These are phyloP conservation scores for Papilio elwesi DNA, from an alignment of 2,888 invertebrate genomes.

Conservation along the genomic window DNA sequence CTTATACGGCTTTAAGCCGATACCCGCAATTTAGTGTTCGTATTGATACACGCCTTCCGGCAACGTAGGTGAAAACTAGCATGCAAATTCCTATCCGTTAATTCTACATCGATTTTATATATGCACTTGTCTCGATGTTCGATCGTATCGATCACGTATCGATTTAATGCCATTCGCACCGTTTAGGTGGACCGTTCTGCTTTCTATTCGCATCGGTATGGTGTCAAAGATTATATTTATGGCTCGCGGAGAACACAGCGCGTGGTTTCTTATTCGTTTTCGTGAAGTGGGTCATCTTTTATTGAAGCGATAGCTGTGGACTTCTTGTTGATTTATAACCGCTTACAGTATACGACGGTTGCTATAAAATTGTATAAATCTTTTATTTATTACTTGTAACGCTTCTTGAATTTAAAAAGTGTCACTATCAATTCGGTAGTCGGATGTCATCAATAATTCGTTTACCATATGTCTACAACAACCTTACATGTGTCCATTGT, in stretches of 20 bases:
- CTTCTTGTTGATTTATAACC: conserved; percentile 29
- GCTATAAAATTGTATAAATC: background rate
- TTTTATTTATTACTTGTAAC: background rate
- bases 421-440: background rate
- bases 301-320: conserved; percentile 32
- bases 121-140: conserved; percentile 34
- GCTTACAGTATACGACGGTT: conserved; percentile 4
- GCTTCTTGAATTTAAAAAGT: background rate
- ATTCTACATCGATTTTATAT: conserved; percentile 23
- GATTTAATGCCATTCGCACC: conserved; percentile 36
- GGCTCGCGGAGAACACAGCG: conserved; percentile 28
- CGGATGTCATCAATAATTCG: background rate
- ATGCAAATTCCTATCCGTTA: conserved; percentile 39
- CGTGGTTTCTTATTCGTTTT: conserved; percentile 31
- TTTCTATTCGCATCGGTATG: conserved; percentile 37
- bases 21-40: conserved; percentile 24
- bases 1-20: conserved; percentile 36
- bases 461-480: background rate
- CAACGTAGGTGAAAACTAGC: conserved; percentile 29
- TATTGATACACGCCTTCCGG: conserved; percentile 33
- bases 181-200: conserved; percentile 35
- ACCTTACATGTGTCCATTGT: background rate
- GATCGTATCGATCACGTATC: conserved; percentile 36
- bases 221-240: conserved; percentile 40
- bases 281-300: conserved; percentile 33